Conservation (phyloP, 1,140 invertebrate genomes). For the Diorhabda carinulata region DNA sequence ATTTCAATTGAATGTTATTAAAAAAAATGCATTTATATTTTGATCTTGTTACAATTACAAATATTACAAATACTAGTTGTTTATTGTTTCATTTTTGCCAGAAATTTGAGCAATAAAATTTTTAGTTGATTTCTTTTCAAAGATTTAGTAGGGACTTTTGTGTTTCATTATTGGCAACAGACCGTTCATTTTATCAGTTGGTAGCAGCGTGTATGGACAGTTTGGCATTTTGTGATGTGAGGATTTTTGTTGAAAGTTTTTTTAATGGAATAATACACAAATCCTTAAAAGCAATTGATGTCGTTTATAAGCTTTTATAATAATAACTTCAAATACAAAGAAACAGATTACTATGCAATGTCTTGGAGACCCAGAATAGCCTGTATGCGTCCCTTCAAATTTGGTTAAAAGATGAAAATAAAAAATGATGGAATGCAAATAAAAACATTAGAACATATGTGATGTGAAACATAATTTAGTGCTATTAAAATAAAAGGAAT, state of each 20-base stretch:
- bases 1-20: too few relatives aligned
- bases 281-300: constrained; percentile 38
- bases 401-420: constrained; percentile 48
- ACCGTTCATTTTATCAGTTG: constrained; percentile 32
- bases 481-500: constrained; percentile 35
- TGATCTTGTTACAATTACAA: too few relatives aligned
- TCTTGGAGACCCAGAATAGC: constrained; percentile 28
- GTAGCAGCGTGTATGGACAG: constrained; percentile 48
- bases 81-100: too few relatives aligned
- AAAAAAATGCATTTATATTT: too few relatives aligned
- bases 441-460: constrained; percentile 49
- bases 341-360: constrained; percentile 33
- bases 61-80: too few relatives aligned
- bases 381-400: constrained; percentile 43
- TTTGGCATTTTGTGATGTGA: constrained; percentile 50
- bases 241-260: constrained; percentile 47
- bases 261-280: constrained; percentile 41
- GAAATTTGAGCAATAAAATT: too few relatives aligned
- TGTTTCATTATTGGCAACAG: too few relatives aligned
- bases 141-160: too few relatives aligned
- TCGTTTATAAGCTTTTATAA: constrained; percentile 29
- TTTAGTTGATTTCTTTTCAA: too few relatives aligned
- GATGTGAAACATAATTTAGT: constrained; percentile 44
- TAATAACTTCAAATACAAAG: constrained; percentile 29
- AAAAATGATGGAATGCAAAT: constrained; percentile 49